A percentile compares a stretch with the other conserved stretches of the same genome.
phyloP scores from a whole-genome alignment of 2,113 vertebrate species.

The Grammomys surdaster region DNA sequence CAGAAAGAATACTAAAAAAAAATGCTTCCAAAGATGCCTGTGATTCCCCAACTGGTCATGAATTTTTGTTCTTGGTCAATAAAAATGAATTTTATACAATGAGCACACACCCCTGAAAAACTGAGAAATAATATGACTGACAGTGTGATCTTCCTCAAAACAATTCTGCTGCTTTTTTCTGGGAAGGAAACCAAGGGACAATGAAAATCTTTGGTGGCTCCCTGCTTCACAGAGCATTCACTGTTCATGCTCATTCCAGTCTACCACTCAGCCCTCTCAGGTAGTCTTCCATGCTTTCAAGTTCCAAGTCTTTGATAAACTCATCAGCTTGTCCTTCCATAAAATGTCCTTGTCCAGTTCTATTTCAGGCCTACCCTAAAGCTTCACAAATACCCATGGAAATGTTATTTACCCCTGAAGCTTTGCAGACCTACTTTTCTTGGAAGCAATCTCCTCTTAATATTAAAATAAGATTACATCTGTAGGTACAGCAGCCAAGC shows the following conservation, averaged over 20 bases:
- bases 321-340: not conserved
- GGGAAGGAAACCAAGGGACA: not conserved
- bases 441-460: not conserved
- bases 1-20: not conserved
- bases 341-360: not conserved
- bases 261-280: not conserved
- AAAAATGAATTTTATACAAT: slow-evolving; percentile 59
- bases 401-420: not conserved
- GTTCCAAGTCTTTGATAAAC: not conserved
- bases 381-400: not conserved
- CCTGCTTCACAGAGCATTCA: accelerated
- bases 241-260: not conserved
- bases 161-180: slow-evolving; percentile 11
- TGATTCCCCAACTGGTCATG: slow-evolving; percentile 30
- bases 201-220: not conserved
- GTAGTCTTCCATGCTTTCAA: accelerated
- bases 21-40: not conserved
- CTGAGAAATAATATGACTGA: slow-evolving; percentile 62
- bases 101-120: slow-evolving; percentile 63
- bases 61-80: slow-evolving; percentile 57
- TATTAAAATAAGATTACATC: not conserved
- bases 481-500: not conserved
- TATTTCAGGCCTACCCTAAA: not conserved
- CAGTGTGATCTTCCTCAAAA: not conserved
- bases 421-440: not conserved